phyloP scores from a whole-genome alignment of 2,888 invertebrate species.

The Metopia argyrocephala region DNA sequence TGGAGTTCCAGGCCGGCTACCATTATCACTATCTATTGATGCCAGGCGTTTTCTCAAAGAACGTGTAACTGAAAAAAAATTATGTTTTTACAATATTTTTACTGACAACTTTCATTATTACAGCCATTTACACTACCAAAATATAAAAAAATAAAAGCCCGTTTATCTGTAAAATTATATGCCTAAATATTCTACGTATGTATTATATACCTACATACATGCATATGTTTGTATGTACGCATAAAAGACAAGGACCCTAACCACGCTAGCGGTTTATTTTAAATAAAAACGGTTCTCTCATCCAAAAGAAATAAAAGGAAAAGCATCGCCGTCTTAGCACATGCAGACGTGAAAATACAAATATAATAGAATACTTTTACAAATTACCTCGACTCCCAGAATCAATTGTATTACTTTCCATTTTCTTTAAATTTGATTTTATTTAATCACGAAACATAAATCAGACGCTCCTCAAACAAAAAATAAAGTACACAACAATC shows the following conservation, averaged over 20 bases:
- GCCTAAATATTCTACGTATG: no score
- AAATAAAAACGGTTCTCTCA: conserved; percentile 47
- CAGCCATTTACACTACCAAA: no score
- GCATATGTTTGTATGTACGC: no score
- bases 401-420: conserved; percentile 46
- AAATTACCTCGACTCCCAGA: conserved; percentile 56
- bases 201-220: no score
- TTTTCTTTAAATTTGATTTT: background rate
- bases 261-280: conserved; percentile 22
- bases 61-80: conserved; percentile 67
- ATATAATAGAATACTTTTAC: background rate
- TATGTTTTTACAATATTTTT: background rate
- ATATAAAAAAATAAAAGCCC: no score
- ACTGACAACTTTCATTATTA: no score
- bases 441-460: background rate
- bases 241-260: background rate
- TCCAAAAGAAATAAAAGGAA: background rate
- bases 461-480: background rate
- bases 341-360: background rate
- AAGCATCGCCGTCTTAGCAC: background rate
- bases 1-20: conserved; percentile 69
- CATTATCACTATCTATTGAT: conserved; percentile 67
- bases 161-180: no score
- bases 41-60: conserved; percentile 69
- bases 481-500: background rate